Base-by-base conservation (phyloP, 2,888 invertebrate species). In the Latrodectus elegans region DNA sequence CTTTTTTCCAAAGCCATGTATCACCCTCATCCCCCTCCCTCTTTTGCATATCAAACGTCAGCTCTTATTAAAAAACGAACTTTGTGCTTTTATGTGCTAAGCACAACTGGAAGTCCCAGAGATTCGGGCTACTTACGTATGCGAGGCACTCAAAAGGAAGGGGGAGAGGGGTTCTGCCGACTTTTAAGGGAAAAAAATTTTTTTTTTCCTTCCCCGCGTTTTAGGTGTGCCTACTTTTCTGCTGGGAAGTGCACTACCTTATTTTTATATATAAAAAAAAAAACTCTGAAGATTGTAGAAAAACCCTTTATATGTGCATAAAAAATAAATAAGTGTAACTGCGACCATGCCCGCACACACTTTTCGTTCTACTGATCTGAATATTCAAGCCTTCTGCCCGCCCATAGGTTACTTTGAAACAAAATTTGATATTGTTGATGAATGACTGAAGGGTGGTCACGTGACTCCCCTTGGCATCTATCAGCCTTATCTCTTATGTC, bases 31-130 rank as follows among this genome's bases (percentile, higher is more conserved):
- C 55, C 22, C 55, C 26, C 65, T 65, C 17, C 51, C 84, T 84
- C 64, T 77, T 84, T 84, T 84, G 84, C 84, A 84, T 84, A 84
- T 84, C 84, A 84, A 84, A 84, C 84, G 84, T 84, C 84, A 84
- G 68, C 73, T 70, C 84, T 84, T 84, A 84, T 84, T 84, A 84
- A 84, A 84, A 84, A 84, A 84, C 84, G 78, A 78, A 84, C 84
- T 73, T 72, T 72, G 73, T 76, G 77, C 77, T 72, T 78, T 77
- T 84, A 76, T 82, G 74, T n/a, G 75, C 15, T 53, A 8, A 26
- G 60, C 14, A 10, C 53, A 55, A 11, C 22, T 38, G 67, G 64
- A 12, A 14, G 51, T 68, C 38, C 60, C 79, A 17, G 4, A 60
- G 12, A 60, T 60, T 14, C 49, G 22, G 17, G 60, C 81, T 81